These are phyloP conservation scores for Andrena trimmerana DNA, from an alignment of 2,888 invertebrate genomes.

Conservation along the genomic window DNA sequence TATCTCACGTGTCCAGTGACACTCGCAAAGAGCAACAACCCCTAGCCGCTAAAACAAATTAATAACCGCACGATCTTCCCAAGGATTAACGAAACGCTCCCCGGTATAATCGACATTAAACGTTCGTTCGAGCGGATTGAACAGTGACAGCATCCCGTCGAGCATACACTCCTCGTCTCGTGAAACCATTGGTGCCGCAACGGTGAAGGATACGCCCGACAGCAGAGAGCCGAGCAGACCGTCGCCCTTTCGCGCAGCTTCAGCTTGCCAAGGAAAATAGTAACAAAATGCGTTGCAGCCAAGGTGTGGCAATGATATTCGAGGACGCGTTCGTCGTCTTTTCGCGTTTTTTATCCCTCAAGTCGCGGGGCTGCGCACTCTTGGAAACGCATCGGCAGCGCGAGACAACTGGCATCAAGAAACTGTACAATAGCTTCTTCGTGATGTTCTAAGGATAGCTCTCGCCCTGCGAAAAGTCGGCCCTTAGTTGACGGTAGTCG, in stretches of 20 bases:
- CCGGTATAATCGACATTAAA: neutral
- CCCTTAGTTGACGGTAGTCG: slow-evolving; percentile 59
- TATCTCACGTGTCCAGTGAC: slow-evolving; percentile 51
- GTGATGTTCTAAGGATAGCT: slow-evolving; percentile 91
- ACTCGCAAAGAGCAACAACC: slow-evolving; percentile 22
- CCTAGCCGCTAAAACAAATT: neutral
- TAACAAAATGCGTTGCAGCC: slow-evolving; percentile 81
- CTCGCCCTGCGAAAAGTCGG: slow-evolving; percentile 50
- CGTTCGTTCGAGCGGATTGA: neutral
- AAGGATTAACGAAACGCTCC: slow-evolving; percentile 9
- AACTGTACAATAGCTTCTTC: slow-evolving; percentile 94
- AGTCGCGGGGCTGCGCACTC: slow-evolving; percentile 87
- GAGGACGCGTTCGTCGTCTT: slow-evolving; percentile 84
- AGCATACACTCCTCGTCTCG: neutral
- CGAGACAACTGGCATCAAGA: slow-evolving; percentile 94
- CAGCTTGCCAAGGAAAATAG: slow-evolving; percentile 37
- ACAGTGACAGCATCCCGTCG: slow-evolving; percentile 6
- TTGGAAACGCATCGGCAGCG: slow-evolving; percentile 93
- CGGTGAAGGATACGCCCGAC: slow-evolving; percentile 6
- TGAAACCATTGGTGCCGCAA: neutral
- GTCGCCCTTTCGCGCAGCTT: slow-evolving; percentile 27
- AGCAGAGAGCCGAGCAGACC: neutral
- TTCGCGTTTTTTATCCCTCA: slow-evolving; percentile 83
- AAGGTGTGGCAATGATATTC: slow-evolving; percentile 83
- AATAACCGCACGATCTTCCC: neutral